Conservation (phyloP, 2,113 vertebrate species). For the Ardeotis arabs region DNA sequence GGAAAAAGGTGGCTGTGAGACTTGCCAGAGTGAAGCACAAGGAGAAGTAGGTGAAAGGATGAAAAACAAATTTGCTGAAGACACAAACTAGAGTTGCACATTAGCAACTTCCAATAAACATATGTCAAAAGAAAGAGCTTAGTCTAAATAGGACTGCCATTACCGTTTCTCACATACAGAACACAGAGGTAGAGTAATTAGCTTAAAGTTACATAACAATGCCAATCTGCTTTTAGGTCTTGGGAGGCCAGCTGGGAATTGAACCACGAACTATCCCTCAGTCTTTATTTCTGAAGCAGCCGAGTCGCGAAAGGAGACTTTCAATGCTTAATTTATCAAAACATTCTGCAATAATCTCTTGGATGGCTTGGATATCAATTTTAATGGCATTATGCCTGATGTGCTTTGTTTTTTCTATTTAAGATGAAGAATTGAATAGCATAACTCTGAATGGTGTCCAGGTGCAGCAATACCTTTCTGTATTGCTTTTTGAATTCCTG, state of each 20-base stretch:
- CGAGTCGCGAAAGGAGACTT: not conserved
- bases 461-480: conserved; percentile 63
- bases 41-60: not conserved
- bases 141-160: not conserved
- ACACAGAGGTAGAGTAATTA: not conserved
- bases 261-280: not conserved
- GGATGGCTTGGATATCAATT: not conserved
- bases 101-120: not conserved
- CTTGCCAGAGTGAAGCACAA: not conserved
- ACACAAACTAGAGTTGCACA: not conserved
- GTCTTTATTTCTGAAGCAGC: not conserved
- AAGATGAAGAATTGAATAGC: conserved; percentile 1
- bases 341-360: not conserved
- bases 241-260: not conserved
- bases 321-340: not conserved
- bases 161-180: not conserved
- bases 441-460: conserved; percentile 52
- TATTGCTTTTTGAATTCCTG: conserved; percentile 41
- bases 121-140: not conserved
- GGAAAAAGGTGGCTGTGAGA: not conserved
- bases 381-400: conserved; percentile 3
- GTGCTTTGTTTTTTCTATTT: not conserved
- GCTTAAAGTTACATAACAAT: not conserved
- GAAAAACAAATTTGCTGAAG: not conserved
- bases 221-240: not conserved